Base-by-base conservation (phyloP, 2,113 vertebrate species). In the Stomatorhinus ivindoensis region DNA sequence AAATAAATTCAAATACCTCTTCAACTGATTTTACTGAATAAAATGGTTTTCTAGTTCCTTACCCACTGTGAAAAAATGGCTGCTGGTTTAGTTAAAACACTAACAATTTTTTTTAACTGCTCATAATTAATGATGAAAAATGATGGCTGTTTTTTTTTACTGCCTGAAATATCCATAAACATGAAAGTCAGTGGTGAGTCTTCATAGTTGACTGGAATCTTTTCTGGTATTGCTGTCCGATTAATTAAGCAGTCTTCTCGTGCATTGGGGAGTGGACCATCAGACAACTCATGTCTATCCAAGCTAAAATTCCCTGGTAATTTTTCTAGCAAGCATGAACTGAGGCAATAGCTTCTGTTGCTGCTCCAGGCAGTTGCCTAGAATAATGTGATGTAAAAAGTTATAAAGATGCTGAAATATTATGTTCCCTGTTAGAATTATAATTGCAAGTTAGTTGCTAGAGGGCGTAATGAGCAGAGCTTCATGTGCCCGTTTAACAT, bases 361-460 rank as follows among this genome's bases (percentile, higher is more conserved):
- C 61, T 69, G 61, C 61, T 69, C 27, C n/a, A 27, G 61, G 61
- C 61, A 27, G 61, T 69, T 31, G n/a, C 61, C 61, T 69, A 69
- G 61, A 69, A 69, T 69, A 69, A 69, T 69, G 61, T 31, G 61
- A 69, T 69, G 61, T 69, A 69, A 69, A 69, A 69, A 69, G 61
- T 69, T 69, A 69, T 69, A 31, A 69, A 69, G 82, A 47, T 84
- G 44, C 82, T 46, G 82, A 90, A 69, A 69, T 69, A 69, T 69
- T 69, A 69, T 69, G 61, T 69, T 69, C 61, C 61, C 61, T 69
- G 61, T 69, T 69, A 69, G 61, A 69, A 69, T 69, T 69, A 69
- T 69, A 69, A 69, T 69, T 69, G 61, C 61, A 69, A 69, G 61
- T 69, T 69, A 69, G 61, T 69, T 69, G 61, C 61, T 69, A 13